Conservation (phyloP, 2,113 vertebrate genomes). For the Neotoma lepida region DNA sequence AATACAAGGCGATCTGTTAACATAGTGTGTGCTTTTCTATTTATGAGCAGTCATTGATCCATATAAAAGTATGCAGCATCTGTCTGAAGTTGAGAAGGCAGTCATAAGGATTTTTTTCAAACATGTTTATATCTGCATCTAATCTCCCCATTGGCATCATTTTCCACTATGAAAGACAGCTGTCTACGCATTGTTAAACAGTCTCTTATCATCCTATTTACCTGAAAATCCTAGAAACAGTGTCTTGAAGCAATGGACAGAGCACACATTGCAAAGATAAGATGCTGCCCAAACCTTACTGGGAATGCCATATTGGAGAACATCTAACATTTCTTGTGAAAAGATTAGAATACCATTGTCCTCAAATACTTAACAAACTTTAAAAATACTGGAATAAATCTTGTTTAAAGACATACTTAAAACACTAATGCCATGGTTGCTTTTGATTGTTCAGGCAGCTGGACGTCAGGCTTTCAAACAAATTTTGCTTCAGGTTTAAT, state of each 20-base stretch:
- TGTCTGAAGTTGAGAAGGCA: slow-evolving; percentile 54
- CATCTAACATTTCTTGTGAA: slow-evolving; percentile 14
- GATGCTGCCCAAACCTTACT: not conserved
- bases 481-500: not conserved
- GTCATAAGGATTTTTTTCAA: not conserved
- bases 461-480: not conserved
- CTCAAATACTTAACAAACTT: not conserved
- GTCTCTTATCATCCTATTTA: not conserved
- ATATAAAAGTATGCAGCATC: slow-evolving; percentile 37
- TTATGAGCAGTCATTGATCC: slow-evolving; percentile 32
- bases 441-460: not conserved
- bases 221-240: not conserved
- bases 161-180: slow-evolving; percentile 37
- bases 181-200: not conserved
- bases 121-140: slow-evolving; percentile 20
- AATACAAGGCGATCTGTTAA: slow-evolving; percentile 36
- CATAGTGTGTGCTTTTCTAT: slow-evolving; percentile 19
- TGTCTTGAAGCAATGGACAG: not conserved
- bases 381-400: slow-evolving; percentile 25
- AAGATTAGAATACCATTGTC: slow-evolving; percentile 11
- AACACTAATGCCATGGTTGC: not conserved
- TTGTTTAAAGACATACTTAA: not conserved
- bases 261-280: not conserved
- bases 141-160: not conserved
- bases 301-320: not conserved